Conservation (phyloP, 2,797 vertebrate genomes). For the Cichlasoma orientale region DNA sequence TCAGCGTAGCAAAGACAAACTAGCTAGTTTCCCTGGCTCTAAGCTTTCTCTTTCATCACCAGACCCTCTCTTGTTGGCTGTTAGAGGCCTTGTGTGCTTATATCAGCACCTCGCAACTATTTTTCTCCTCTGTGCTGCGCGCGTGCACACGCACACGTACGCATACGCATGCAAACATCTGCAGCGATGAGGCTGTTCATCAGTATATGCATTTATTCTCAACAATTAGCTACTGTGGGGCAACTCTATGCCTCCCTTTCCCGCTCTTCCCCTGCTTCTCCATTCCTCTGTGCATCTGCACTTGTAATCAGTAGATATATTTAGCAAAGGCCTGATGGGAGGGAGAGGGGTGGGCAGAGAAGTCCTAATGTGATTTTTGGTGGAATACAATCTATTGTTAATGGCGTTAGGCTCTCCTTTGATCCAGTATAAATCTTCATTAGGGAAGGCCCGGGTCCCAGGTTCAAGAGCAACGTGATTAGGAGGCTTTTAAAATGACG, state of each 20-base stretch:
- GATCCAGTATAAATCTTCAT: constrained; percentile 99
- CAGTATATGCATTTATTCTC: constrained; percentile 59
- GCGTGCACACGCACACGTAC: not conserved
- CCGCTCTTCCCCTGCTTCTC: constrained; percentile 55
- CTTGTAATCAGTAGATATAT: constrained; percentile 84
- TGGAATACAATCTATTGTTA: constrained; percentile 98
- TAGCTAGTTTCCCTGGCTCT: constrained; percentile 51
- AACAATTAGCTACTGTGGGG: constrained; percentile 64
- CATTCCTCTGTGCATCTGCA: constrained; percentile 75
- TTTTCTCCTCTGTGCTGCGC: constrained; percentile 18
- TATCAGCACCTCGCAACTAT: constrained; percentile 59
- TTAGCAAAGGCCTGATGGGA: constrained; percentile 80
- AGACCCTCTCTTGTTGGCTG: constrained; percentile 57
- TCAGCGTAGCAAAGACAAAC: constrained; percentile 58
- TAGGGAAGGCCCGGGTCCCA: constrained; percentile 94
- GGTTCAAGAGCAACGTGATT: constrained; percentile 98
- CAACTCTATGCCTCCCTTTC: constrained; percentile 51
- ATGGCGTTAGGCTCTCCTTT: constrained; percentile 95
- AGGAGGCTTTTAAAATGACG: constrained; percentile 98
- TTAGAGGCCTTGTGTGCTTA: constrained; percentile 58
- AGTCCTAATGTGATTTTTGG: constrained; percentile 86
- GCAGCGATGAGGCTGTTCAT: constrained; percentile 61
- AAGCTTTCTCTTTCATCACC: constrained; percentile 61
- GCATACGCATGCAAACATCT: constrained; percentile 16
- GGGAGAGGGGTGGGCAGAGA: constrained; percentile 70